Evolutionary conservation across 2,797 vertebrate species (phyloP).

Genomic region (Diglossa cyanea): DNA sequence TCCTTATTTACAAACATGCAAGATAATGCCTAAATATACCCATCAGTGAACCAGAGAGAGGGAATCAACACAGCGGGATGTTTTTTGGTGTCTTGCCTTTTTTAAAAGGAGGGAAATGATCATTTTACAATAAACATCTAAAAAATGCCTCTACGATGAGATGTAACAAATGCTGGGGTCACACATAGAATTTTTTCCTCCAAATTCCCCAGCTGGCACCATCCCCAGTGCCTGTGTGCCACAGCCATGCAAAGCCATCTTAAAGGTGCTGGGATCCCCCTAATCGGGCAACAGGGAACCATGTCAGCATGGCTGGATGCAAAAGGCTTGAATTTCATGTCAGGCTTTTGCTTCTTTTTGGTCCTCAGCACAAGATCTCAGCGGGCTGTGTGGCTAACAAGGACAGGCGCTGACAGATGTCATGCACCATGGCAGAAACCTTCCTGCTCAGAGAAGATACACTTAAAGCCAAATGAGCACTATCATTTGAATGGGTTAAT

Average conservation of each 20-base stretch:
- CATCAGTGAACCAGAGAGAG: not conserved
- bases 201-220: not conserved
- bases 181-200: not conserved
- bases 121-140: not conserved
- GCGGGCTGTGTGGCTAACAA: not conserved
- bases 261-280: not conserved
- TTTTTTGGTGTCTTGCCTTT: not conserved
- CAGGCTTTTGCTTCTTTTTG: not conserved
- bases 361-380: not conserved
- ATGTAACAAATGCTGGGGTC: not conserved
- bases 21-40: not conserved
- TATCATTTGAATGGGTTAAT: not conserved
- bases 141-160: not conserved
- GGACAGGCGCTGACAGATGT: not conserved
- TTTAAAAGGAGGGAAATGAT: not conserved
- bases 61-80: not conserved
- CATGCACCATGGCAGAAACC: not conserved
- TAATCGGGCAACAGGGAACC: not conserved
- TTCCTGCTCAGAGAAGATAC: not conserved
- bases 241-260: not conserved
- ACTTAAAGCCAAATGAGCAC: constrained; percentile 6
- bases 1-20: not conserved
- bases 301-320: not conserved
- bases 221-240: not conserved
- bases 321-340: not conserved